Base-by-base conservation (phyloP, 2,797 vertebrate genomes). In the Sebastes kiyomatsui region DNA sequence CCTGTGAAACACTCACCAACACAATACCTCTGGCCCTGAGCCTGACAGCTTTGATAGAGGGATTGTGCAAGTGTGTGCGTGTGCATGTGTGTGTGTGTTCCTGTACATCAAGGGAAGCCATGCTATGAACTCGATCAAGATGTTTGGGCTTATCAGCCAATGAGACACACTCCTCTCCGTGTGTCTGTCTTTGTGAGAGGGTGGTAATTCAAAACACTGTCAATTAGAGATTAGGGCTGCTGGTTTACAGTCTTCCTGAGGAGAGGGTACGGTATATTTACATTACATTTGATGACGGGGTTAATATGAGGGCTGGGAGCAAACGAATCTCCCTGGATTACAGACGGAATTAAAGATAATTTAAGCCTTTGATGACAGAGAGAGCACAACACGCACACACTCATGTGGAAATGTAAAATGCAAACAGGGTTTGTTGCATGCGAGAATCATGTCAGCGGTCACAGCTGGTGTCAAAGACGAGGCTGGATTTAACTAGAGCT, bases 331-430 rank as follows among this genome's bases (percentile, higher is more conserved):
- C 59, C 49, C 77, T 60, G 86, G 87, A 93, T 94, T 92, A 92
- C 82, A 95, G 93, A 82, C 73, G 66, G 71, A 86, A 91, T 91
- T 88, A 91, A 86, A 93, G 89, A 91, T 92, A 85, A 78, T 93
- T 94, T 90, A 67, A 91, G 82, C 75, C 93, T 95, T 91, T 82
- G 87, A 94, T 96, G 87, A 84, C 85, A 94, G 86, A 78, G 60
- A 61, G 77, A 79, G 79, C 77, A 69, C 77, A 83, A 90, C 91
- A 88, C 49, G 85, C 75, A 80, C 70, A 80, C 75, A 72, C 58
- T 78, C 89, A 75, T 75, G 87, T 87, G 90, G 90, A 92, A 90
- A 90, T 90, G 49, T 80, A 86, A 88, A 94, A 85, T 69, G 77
- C 66, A 94, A 92, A 92, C 89, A 93, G 83, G 89, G 67, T 82